Evolutionary conservation across 2,797 vertebrate species (phyloP), one percentile per base, ranked within the genome.

Genomic region (Acipenser transmontanus): DNA sequence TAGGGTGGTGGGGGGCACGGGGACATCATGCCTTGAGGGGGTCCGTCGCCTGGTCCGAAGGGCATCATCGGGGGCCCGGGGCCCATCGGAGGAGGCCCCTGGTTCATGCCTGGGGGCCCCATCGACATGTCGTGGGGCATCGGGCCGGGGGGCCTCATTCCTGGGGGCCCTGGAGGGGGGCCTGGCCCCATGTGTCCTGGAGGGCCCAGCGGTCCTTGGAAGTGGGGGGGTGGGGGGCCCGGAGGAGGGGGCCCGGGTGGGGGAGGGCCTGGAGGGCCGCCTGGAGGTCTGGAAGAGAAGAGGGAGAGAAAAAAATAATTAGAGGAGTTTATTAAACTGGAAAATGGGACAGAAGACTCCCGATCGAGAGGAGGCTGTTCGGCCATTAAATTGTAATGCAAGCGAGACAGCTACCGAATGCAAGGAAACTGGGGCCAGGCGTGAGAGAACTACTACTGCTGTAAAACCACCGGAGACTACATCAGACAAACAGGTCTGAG

Each of bases 11-110:
- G 85, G 0, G 91, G 88, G 0, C 87, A 88, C 0, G 91, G 89
- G 0, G 88, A 88, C 80, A 93, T 87, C 70, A 88, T 85, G 13
- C 89, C 89, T 0, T 85, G 87, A 0, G 88, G 89, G 11, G 89
- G 91, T 4, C 84, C 83, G 0, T 95, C 94, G 1, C 86, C 90
- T 0, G 90, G 78, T 0, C 81, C 82, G 59, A 94, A 96, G 9
- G 87, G 91, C 89, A 94, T 92, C 88, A 94, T 91, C 1, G 94
- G 90, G 0, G 89, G 85, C 0, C 89, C 90, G 0, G 91, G 88
- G 13, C 91, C 91, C 88, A 94, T 88, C 1, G 84, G 87, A 0
- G 92, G 90, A 0, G 92, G 89, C 0, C 88, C 89, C 2, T 92
- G 88, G 68, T 87, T 92, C 89, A 94, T 91, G 57, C 87, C 91